Conservation (phyloP, 2,113 vertebrate species). For the Amblyopsis rosae region DNA sequence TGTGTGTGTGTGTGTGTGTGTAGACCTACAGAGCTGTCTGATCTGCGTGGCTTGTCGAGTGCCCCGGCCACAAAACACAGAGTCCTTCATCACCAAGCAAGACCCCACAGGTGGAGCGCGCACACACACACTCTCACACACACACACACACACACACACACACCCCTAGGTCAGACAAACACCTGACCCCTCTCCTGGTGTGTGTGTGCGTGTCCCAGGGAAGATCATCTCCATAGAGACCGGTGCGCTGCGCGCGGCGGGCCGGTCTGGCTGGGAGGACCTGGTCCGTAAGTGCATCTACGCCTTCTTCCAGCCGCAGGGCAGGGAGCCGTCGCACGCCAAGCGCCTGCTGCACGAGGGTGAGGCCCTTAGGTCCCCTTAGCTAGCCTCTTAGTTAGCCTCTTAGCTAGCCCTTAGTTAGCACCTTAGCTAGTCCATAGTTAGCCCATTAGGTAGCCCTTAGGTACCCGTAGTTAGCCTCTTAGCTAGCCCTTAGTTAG, state of each 20-base stretch:
- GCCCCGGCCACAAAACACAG: conserved; percentile 80
- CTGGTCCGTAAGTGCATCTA: conserved; percentile 97
- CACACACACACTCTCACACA: no score
- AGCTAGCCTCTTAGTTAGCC: no score
- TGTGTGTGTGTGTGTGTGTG: conserved; percentile 2
- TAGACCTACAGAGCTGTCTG: conserved; percentile 93
- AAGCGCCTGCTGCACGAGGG: conserved; percentile 95
- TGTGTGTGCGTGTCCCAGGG: conserved; percentile 69
- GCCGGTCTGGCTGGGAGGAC: conserved; percentile 94
- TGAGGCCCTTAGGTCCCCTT: conserved; percentile 49
- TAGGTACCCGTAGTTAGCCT: no score
- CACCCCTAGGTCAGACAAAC: conserved; percentile 1
- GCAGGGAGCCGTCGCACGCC: conserved; percentile 91
- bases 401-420: no score
- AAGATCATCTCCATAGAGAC: conserved; percentile 99
- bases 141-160: conserved; percentile 13
- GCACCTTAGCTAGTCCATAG: no score
- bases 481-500: no score
- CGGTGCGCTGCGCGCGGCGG: conserved; percentile 88
- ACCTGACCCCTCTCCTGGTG: conserved; percentile 5
- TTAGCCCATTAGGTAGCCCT: no score
- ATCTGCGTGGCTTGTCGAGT: conserved; percentile 91
- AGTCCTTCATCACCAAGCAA: conserved; percentile 95
- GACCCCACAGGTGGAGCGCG: conserved; percentile 87
- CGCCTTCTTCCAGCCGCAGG: conserved; percentile 96